A percentile compares a stretch with the other conserved stretches of the same genome.
These are phyloP conservation scores for Lasioglossum zephyrum DNA, from an alignment of 2,888 invertebrate species.

Conservation along the genomic window DNA sequence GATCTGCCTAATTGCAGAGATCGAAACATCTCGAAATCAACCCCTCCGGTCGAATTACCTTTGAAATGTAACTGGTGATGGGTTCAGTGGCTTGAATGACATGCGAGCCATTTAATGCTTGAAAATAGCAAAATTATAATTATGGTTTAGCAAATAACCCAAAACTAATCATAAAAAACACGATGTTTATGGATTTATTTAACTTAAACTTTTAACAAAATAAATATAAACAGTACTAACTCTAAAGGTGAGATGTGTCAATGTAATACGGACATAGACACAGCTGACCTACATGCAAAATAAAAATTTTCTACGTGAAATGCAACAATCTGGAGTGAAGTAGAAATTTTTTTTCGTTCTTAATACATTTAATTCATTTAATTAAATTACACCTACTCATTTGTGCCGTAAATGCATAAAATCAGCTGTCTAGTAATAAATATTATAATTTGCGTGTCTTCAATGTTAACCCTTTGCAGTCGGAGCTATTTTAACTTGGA, in stretches of 20 bases:
- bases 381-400: too few species aligned
- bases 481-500: too few species aligned
- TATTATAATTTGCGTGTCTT: not conserved
- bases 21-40: constrained; percentile 34
- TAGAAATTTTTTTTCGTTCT: too few species aligned
- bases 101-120: constrained; percentile 6
- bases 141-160: not conserved
- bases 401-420: too few species aligned
- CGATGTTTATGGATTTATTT: not conserved
- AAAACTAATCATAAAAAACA: not conserved
- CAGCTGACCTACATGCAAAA: too few species aligned
- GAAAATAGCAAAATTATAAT: not conserved
- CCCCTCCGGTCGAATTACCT: constrained; percentile 40
- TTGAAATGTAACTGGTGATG: constrained; percentile 39
- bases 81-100: constrained; percentile 34
- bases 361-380: too few species aligned
- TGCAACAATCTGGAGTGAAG: too few species aligned
- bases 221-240: not conserved
- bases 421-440: too few species aligned
- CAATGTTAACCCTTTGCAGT: too few species aligned
- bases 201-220: not conserved
- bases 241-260: too few species aligned
- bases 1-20: constrained; percentile 26
- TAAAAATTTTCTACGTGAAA: too few species aligned
- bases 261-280: too few species aligned